A percentile compares a stretch with the other conserved stretches of the same genome.
Evolutionary conservation across 2,888 invertebrate genomes (phyloP).

Genomic region (Rhingia campestris): DNA sequence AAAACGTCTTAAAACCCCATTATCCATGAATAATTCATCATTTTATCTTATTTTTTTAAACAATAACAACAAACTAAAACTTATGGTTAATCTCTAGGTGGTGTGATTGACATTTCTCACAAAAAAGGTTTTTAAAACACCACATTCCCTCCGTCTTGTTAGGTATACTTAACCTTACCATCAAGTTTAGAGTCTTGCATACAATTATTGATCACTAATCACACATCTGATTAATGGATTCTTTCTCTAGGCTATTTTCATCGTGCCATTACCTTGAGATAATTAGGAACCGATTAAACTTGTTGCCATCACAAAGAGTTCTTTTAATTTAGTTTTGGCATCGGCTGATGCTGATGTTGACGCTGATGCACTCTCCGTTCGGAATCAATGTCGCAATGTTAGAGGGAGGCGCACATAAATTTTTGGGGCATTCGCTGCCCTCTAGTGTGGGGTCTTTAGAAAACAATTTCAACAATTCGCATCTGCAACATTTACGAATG

Average conservation of each 20-base stretch:
- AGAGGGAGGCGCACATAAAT: neutral
- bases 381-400: conserved; percentile 17
- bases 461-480: conserved; percentile 3
- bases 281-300: conserved; percentile 14
- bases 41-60: conserved; percentile 3
- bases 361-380: neutral
- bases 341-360: neutral
- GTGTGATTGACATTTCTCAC: too few species aligned
- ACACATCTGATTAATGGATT: conserved; percentile 18
- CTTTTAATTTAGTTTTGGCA: conserved; percentile 17
- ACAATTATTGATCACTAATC: neutral
- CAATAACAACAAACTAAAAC: conserved; percentile 8
- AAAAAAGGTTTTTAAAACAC: neutral
- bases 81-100: neutral
- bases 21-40: conserved; percentile 44
- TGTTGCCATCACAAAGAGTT: conserved; percentile 4
- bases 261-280: conserved; percentile 14
- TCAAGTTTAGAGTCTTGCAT: conserved; percentile 2
- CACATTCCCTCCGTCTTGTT: neutral
- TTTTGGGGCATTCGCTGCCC: too few species aligned
- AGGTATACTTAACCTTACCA: neutral
- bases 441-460: too few species aligned
- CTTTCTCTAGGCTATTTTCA: conserved; percentile 7
- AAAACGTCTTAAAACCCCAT: neutral
- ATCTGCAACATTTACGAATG: conserved; percentile 3